phyloP scores from a whole-genome alignment of 1,140 invertebrate genomes.

The Lordiphosa clarofinis region DNA sequence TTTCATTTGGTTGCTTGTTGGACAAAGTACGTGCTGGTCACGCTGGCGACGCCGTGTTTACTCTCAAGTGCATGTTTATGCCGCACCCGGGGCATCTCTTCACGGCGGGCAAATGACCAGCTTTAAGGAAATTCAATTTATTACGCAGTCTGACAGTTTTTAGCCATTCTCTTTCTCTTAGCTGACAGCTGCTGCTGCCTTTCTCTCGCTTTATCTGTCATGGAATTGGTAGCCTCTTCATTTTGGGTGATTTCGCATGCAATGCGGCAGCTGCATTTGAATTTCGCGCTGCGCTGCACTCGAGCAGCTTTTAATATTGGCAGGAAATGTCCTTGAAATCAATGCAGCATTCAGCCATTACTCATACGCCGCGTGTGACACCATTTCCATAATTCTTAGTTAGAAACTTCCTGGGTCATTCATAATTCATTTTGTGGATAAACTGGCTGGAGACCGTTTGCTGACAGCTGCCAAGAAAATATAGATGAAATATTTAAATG shows the following conservation, averaged over 20 bases:
- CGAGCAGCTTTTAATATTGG: conserved; percentile 71
- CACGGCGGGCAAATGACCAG: conserved; percentile 67
- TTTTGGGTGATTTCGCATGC: conserved; percentile 48
- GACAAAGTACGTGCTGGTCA: conserved; percentile 53
- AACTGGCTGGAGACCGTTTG: conserved; percentile 55
- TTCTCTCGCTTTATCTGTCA: conserved; percentile 14
- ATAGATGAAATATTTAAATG: conserved; percentile 65
- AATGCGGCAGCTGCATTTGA: conserved; percentile 67
- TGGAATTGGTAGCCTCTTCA: background rate
- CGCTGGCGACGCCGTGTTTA: conserved; percentile 29
- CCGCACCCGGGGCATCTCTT: conserved; percentile 38
- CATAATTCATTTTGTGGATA: conserved; percentile 65
- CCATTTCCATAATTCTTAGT: conserved; percentile 39
- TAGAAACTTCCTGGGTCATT: conserved; percentile 22
- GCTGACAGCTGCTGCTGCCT: conserved; percentile 51
- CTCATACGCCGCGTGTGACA: conserved; percentile 68
- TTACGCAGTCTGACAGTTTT: conserved; percentile 73
- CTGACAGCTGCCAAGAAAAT: conserved; percentile 58
- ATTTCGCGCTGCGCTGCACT: conserved; percentile 72
- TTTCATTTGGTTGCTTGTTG: conserved; percentile 55
- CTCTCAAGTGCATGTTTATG: conserved; percentile 55
- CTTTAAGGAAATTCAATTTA: conserved; percentile 73
- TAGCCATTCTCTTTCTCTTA: conserved; percentile 50
- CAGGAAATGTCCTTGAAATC: conserved; percentile 58
- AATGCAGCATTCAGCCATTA: conserved; percentile 60